Evolutionary conservation across 2,888 invertebrate species (phyloP).

Genomic region (Lottia scabra): DNA sequence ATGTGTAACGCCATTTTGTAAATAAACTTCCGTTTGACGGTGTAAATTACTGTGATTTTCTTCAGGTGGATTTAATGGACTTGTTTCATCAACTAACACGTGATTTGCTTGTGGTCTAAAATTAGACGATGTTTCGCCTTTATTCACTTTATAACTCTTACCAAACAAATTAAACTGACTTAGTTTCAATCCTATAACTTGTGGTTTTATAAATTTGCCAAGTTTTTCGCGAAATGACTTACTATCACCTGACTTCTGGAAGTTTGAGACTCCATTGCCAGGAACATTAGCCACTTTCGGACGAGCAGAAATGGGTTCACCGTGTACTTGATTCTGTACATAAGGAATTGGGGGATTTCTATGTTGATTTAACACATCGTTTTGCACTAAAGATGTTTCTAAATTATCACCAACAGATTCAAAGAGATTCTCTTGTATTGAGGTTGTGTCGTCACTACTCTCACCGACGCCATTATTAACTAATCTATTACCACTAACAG

Average conservation of each 20-base stretch:
- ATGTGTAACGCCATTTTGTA: conserved; percentile 50
- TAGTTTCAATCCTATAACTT: conserved; percentile 46
- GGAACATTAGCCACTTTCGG: conserved; percentile 69
- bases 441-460: not conserved
- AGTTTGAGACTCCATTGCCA: conserved; percentile 44
- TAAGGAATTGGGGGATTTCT: conserved; percentile 76
- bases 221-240: conserved; percentile 31
- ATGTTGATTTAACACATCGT: conserved; percentile 69
- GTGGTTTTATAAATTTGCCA: conserved; percentile 46
- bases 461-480: conserved; percentile 44
- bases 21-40: conserved; percentile 53
- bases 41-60: conserved; percentile 36
- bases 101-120: conserved; percentile 9
- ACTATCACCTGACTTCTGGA: conserved; percentile 17
- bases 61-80: conserved; percentile 22
- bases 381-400: conserved; percentile 69
- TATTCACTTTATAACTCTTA: conserved; percentile 7
- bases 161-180: conserved; percentile 38
- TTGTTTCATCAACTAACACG: conserved; percentile 11
- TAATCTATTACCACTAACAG: conserved; percentile 68
- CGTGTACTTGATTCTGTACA: conserved; percentile 80
- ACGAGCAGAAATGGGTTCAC: conserved; percentile 47
- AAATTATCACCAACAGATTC: conserved; percentile 62
- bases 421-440: conserved; percentile 46
- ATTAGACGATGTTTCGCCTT: not conserved